Evolutionary conservation across 2,113 vertebrate genomes (phyloP).

Genomic region (Macrotis lagotis): DNA sequence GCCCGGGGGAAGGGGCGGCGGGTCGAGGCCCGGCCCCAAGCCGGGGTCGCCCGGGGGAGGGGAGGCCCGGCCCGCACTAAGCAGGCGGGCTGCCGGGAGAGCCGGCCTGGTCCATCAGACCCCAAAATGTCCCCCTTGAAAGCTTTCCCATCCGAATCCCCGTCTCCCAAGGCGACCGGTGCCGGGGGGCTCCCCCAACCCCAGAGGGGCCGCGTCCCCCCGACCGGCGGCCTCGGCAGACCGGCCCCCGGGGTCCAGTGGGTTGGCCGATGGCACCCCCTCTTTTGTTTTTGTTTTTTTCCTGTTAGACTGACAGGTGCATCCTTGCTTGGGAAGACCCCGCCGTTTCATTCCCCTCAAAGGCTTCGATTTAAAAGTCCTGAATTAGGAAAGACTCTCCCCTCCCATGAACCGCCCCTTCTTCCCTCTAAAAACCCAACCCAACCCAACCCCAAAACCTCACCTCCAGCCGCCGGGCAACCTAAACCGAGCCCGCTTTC

Average conservation of each 20-base stretch:
- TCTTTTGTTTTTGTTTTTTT: not conserved
- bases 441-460: not conserved
- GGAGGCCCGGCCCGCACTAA: too few relatives aligned
- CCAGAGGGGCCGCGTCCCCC: conserved; percentile 39
- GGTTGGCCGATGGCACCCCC: not conserved
- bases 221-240: too few relatives aligned
- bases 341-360: not conserved
- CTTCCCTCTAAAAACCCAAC: not conserved
- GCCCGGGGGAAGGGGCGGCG: not conserved
- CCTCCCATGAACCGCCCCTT: not conserved
- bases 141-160: conserved; percentile 78
- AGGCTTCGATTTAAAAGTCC: not conserved
- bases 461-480: not conserved
- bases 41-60: too few relatives aligned
- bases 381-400: not conserved
- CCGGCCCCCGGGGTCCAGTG: too few relatives aligned
- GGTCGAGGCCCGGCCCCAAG: too few relatives aligned
- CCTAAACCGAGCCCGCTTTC: not conserved
- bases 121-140: conserved; percentile 80
- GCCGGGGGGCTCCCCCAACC: conserved; percentile 21
- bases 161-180: conserved; percentile 64
- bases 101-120: conserved; percentile 80
- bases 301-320: conserved; percentile 62
- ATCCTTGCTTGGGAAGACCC: not conserved
- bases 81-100: conserved; percentile 81